These are phyloP conservation scores for Silurus meridionalis DNA, from an alignment of 2,113 vertebrate genomes.

Conservation along the genomic window DNA sequence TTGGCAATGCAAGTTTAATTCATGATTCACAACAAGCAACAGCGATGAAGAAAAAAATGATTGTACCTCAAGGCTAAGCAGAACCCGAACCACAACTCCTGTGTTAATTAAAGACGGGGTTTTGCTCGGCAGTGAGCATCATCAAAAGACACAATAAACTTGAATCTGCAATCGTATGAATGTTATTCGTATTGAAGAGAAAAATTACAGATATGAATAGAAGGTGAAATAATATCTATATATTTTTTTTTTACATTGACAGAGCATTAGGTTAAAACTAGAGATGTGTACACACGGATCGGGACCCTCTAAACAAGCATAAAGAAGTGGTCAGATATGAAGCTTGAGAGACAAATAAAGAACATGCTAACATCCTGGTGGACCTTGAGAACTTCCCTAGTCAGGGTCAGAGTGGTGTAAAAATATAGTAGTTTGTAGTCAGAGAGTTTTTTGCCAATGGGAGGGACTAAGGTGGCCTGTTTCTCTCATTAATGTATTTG, in stretches of 20 bases:
- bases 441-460: background rate
- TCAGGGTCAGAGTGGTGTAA: background rate
- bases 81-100: background rate
- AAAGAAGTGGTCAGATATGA: no score
- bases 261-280: background rate
- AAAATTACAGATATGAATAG: background rate
- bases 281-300: background rate
- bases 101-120: background rate
- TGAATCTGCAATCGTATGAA: background rate
- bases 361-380: background rate
- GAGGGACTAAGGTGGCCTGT: background rate
- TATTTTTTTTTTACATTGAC: background rate
- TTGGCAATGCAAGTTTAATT: constrained; percentile 17
- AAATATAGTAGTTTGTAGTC: background rate
- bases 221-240: background rate
- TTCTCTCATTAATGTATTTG: background rate
- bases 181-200: background rate
- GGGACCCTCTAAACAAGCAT: no score
- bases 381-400: background rate
- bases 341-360: background rate
- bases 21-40: background rate
- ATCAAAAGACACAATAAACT: background rate
- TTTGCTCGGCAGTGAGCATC: background rate
- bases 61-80: constrained; percentile 4
- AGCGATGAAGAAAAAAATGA: background rate